Base-by-base conservation (phyloP, 2,888 invertebrate genomes). In the Petrolisthes manimaculis region DNA sequence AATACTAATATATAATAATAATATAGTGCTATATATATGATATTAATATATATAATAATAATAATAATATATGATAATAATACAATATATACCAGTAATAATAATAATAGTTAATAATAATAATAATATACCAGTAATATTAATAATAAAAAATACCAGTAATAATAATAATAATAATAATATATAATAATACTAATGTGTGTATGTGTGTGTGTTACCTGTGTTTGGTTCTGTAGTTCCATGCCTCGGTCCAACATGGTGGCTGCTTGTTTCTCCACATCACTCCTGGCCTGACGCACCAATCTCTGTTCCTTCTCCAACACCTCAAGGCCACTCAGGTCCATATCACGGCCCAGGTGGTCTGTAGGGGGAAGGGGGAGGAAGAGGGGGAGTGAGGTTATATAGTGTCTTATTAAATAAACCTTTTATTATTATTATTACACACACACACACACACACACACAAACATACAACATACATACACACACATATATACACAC, bases 241-340 rank as follows among this genome's bases (percentile, higher is more conserved):
- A 98, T 94, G 82, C 97, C 97, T 91, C 96, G 95, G 89, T 96
- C 95, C 89, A 98, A 93, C 92, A 97, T 95, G 92, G 95, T 95
- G 91, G 96, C 96, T 0, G 97, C 97, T 91, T 96, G 95, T 91
- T 95, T 95, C 87, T 97, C 95, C 86, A 98, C 95, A 92, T 96
- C 96, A 91, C 95, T 95, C 88, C 95, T 94, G 0, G 97, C 96
- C 93, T 93, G 93, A 90, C 93, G 92, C 84, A 95, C 95, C 84
- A 95, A 94, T 51, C 93, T 92, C 21, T 96, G 93, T 92, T 97
- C 96, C 82, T 96, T 95, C 82, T 96, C 96, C 21, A 98, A 94
- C 71, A 97, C 95, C 91, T 96, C 96, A 84, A 98, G 95, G 24
- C 97, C 97, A 92, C 95, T 95, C 89, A 98, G 94, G 93, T 97